A percentile compares a stretch with the other conserved stretches of the same genome.
Evolutionary conservation across 1,140 invertebrate genomes (phyloP).

Genomic region (Drosophila lacertosa): DNA sequence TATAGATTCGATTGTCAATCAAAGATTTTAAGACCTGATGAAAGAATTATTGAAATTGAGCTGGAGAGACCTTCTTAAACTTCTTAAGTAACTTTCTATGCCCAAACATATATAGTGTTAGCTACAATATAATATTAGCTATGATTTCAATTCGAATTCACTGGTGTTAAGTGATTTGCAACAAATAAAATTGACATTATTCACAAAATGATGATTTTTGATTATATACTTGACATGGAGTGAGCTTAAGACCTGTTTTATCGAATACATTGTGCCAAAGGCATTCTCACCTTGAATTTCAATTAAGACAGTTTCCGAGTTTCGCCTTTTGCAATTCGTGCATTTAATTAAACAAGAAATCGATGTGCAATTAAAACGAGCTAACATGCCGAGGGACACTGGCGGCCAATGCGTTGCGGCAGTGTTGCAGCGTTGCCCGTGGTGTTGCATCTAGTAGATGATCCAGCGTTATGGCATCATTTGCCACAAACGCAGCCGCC

Average conservation of each 20-base stretch:
- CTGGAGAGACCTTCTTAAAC: no score
- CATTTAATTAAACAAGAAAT: slow-evolving; percentile 66
- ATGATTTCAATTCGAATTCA: no score
- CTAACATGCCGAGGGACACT: slow-evolving; percentile 22
- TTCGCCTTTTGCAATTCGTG: slow-evolving; percentile 1
- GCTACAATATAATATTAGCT: no score
- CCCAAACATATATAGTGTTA: no score
- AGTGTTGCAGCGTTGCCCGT: slow-evolving; percentile 14
- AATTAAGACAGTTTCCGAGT: slow-evolving; percentile 19
- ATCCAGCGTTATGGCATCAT: slow-evolving; percentile 45
- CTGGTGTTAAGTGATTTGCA: slow-evolving; percentile 1
- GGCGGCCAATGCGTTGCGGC: background rate
- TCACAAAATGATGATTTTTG: no score
- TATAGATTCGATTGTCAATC: no score
- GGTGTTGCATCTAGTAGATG: slow-evolving; percentile 55
- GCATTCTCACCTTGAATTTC: slow-evolving; percentile 10
- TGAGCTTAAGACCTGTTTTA: background rate
- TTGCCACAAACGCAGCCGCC: slow-evolving; percentile 41
- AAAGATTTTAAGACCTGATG: no score
- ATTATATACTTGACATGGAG: background rate
- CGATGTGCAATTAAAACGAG: slow-evolving; percentile 67
- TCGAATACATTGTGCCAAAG: background rate
- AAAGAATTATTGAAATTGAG: no score
- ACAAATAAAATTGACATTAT: background rate
- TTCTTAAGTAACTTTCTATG: no score